A percentile compares a stretch with the other conserved stretches of the same genome.
Conservation (phyloP, 2,888 invertebrate genomes). For the Thereva unica region DNA sequence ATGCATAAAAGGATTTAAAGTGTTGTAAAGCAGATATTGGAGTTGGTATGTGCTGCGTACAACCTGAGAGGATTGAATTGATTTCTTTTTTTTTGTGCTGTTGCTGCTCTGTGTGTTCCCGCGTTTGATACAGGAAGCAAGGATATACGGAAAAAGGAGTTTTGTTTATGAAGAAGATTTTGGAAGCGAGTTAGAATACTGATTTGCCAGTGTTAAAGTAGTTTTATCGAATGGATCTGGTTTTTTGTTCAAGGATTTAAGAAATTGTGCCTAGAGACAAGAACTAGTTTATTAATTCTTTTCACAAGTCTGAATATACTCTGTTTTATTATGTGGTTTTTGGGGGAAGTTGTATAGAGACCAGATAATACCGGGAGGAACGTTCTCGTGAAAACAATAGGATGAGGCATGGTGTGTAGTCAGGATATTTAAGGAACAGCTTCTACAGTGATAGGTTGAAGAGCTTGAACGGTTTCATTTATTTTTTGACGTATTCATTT, state of each 20-base stretch:
- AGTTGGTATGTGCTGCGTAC: too few species aligned
- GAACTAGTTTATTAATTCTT: slow-evolving; percentile 18
- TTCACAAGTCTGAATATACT: background rate
- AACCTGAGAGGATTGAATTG: too few species aligned
- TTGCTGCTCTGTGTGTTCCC: too few species aligned
- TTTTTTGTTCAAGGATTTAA: background rate
- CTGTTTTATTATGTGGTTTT: slow-evolving; percentile 24
- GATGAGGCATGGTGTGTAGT: too few species aligned
- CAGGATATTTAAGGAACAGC: too few species aligned
- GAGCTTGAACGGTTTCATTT: too few species aligned
- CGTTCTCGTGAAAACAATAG: too few species aligned
- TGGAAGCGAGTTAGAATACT: background rate
- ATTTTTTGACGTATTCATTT: too few species aligned
- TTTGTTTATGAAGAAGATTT: slow-evolving; percentile 28
- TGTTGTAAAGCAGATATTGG: too few species aligned
- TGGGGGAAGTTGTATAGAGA: background rate
- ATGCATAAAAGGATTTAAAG: slow-evolving; percentile 10
- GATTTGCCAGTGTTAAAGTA: background rate
- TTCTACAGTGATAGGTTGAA: too few species aligned
- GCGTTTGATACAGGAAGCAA: slow-evolving; percentile 20
- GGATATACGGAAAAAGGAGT: slow-evolving; percentile 18
- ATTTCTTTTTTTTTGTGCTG: too few species aligned
- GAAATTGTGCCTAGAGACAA: slow-evolving; percentile 4
- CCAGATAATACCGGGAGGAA: too few species aligned
- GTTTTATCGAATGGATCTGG: slow-evolving; percentile 1